phyloP scores from a whole-genome alignment of 2,888 invertebrate genomes.

The Cantharis rustica region DNA sequence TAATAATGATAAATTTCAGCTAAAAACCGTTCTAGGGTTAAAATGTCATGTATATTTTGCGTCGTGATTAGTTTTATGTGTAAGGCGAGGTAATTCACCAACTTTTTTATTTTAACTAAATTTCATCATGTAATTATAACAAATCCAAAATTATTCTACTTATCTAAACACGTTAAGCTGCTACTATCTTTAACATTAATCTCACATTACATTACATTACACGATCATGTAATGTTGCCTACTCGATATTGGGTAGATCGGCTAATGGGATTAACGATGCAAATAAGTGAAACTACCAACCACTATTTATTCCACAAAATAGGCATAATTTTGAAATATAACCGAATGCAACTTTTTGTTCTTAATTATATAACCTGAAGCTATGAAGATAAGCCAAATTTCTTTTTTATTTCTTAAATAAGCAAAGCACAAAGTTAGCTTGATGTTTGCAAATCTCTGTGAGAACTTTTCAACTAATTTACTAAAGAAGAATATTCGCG shows the following conservation, averaged over 20 bases:
- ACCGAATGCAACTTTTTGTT: not conserved
- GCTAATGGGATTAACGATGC: not conserved
- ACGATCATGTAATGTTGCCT: not conserved
- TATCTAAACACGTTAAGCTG: not conserved
- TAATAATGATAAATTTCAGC: slow-evolving; percentile 7
- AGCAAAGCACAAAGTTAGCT: not conserved
- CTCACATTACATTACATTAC: not conserved
- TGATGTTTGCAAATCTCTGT: not conserved
- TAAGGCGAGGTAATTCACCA: not conserved
- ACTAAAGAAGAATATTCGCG: not conserved
- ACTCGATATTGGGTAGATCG: not conserved
- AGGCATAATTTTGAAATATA: not conserved
- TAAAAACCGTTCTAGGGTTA: not conserved
- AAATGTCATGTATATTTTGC: slow-evolving; percentile 3
- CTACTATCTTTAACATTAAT: not conserved
- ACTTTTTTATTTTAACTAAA: not conserved
- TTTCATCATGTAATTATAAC: not conserved
- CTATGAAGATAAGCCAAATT: not conserved
- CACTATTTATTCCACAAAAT: not conserved
- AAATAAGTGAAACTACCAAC: not conserved
- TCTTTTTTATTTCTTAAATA: not conserved
- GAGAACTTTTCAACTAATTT: not conserved
- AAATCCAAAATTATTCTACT: not conserved
- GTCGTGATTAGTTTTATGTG: not conserved
- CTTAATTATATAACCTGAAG: not conserved